phyloP scores from a whole-genome alignment of 2,113 vertebrate genomes.

The Alaudala cheleensis region DNA sequence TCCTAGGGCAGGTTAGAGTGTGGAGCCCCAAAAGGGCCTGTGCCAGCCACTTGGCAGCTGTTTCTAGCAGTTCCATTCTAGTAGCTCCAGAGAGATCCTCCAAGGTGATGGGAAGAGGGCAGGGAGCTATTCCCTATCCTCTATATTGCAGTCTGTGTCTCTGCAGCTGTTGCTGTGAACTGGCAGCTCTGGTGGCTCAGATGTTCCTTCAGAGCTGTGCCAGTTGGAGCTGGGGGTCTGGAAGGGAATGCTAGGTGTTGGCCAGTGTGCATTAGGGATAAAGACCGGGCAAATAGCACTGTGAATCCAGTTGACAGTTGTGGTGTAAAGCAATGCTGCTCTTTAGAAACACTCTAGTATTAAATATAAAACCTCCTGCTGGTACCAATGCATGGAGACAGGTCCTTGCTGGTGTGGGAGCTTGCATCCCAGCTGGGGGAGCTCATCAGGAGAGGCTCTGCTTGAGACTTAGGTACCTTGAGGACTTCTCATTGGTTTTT shows the following conservation, averaged over 20 bases:
- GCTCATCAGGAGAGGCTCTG: neutral
- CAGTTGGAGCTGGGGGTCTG: neutral
- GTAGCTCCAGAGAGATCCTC: neutral
- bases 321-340: neutral
- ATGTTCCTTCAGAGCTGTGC: neutral
- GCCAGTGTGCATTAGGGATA: neutral
- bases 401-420: neutral
- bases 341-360: neutral
- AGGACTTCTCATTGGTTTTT: neutral
- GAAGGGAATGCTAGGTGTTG: neutral
- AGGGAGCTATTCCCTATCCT: neutral
- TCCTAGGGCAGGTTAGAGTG: neutral
- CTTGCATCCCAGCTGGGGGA: neutral
- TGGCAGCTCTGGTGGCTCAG: neutral
- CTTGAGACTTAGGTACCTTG: neutral
- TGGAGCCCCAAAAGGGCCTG: neutral
- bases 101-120: neutral
- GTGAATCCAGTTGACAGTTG: neutral
- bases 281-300: constrained; percentile 11
- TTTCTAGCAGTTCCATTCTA: neutral
- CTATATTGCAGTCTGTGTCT: neutral
- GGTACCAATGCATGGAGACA: neutral
- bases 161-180: neutral
- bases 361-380: neutral
- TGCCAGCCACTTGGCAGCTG: neutral